phyloP scores from a whole-genome alignment of 2,888 invertebrate species.

The Drosophila crucigera region DNA sequence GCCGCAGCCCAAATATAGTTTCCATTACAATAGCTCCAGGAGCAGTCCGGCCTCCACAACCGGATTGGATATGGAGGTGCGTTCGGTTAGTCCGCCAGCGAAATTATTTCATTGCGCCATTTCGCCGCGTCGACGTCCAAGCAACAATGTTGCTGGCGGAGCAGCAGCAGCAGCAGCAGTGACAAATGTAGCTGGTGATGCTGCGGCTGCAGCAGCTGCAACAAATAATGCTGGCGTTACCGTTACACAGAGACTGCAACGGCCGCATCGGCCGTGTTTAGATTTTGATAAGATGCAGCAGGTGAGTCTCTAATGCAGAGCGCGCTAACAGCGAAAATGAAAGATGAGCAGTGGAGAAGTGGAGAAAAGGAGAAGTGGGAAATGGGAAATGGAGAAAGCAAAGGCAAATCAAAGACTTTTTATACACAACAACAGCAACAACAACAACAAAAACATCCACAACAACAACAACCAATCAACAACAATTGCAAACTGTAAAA shows the following conservation, averaged over 20 bases:
- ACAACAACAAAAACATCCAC: slow-evolving; percentile 47
- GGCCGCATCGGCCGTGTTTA: slow-evolving; percentile 94
- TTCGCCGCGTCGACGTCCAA: slow-evolving; percentile 87
- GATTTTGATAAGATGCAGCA: slow-evolving; percentile 99
- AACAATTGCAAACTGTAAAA: slow-evolving; percentile 47
- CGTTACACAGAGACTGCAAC: slow-evolving; percentile 86
- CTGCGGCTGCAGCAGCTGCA: slow-evolving; percentile 29
- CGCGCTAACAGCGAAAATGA: slow-evolving; percentile 56
- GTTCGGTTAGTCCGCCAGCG: slow-evolving; percentile 86
- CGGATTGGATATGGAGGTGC: slow-evolving; percentile 84
- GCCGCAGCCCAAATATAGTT: slow-evolving; percentile 84
- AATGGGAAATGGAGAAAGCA: slow-evolving; percentile 35
- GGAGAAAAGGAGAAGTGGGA: neutral
- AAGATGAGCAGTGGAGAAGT: neutral
- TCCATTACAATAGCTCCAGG: slow-evolving; percentile 84
- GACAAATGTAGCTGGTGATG: slow-evolving; percentile 5
- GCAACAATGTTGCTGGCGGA: slow-evolving; percentile 54
- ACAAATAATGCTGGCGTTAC: slow-evolving; percentile 40
- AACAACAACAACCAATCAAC: slow-evolving; percentile 29
- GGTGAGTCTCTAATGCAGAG: slow-evolving; percentile 87
- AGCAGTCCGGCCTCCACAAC: slow-evolving; percentile 85
- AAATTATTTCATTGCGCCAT: slow-evolving; percentile 87
- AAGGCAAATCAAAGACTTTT: slow-evolving; percentile 77
- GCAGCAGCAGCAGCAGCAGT: slow-evolving; percentile 16
- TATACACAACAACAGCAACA: slow-evolving; percentile 59